These are phyloP conservation scores for Aspiorhynchus laticeps DNA, from an alignment of 2,113 vertebrate species.

Conservation along the genomic window DNA sequence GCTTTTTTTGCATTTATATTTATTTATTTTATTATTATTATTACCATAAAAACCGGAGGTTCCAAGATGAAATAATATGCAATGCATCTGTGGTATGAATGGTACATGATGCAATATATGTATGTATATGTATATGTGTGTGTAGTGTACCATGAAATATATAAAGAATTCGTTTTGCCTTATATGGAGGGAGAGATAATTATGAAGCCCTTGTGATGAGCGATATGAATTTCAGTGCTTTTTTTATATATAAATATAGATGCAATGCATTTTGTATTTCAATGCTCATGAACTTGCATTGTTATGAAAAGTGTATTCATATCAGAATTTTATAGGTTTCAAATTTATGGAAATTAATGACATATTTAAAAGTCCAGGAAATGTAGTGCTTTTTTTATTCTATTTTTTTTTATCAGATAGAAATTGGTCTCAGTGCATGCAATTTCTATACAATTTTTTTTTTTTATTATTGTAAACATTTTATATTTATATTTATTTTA, in stretches of 20 bases:
- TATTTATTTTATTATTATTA: too few species aligned
- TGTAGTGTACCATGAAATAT: background rate
- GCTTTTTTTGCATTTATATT: background rate
- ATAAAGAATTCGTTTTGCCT: too few species aligned
- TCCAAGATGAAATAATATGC: too few species aligned
- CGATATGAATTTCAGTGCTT: background rate
- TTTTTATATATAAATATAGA: background rate
- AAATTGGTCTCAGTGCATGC: background rate
- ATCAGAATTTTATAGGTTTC: background rate
- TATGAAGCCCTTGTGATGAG: background rate
- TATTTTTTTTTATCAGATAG: background rate
- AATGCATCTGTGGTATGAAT: background rate
- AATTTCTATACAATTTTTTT: background rate
- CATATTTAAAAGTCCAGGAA: too few species aligned
- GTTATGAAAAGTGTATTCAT: background rate
- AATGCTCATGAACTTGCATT: background rate
- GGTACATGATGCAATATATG: background rate
- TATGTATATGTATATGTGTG: background rate
- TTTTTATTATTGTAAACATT: background rate
- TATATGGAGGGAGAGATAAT: too few species aligned
- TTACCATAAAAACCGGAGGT: background rate
- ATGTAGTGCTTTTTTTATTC: too few species aligned
- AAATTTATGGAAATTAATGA: too few species aligned
- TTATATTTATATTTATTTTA: background rate
- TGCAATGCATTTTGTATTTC: background rate